Evolutionary conservation across 2,113 vertebrate genomes (phyloP), one percentile per base, ranked within the genome.

Genomic region (Rhineura floridana): DNA sequence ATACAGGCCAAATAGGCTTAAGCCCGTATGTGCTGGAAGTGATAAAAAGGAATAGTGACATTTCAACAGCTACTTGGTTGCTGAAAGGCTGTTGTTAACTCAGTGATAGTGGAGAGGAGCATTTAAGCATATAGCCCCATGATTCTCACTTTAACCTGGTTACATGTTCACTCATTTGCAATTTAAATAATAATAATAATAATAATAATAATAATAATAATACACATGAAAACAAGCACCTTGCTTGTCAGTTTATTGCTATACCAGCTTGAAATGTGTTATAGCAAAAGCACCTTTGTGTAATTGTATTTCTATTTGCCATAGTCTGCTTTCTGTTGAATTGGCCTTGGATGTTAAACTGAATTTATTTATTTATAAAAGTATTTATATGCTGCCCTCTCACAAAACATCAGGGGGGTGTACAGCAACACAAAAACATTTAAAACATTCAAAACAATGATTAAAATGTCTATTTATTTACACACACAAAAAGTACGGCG

Each of bases 31-130:
- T 36, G 46, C n/a, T 23, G 52, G 15, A 65, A 91, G 28, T n/a
- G 81, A 84, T 46, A 83, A 90, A 89, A 92, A 88, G 7, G 15
- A 55, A 3, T 52, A 84, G 85, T 87, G 63, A 44, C 33, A 46
- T 90, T 94, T 90, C 91, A 80, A 50, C 50, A 84, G 63, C 21
- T 30, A 55, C 88, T 81, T 77, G 23, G n/a, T 30, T 90, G 42
- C 55, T 73, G 21, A 62, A 86, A 81, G 77, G 2, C 69, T 69
- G 17, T 78, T 70, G 19, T 5, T 46, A 85, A 86, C 85, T 59
- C 44, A 81, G 19, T 76, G 59, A 36, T 2, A 10, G 36, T 84
- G 36, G 5, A 21, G 25, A 42, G 73, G n/a, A n/a, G 21, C 11
- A 79, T 67, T 88, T 44, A 80, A 77, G 50, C 30, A 62, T 3